Conservation (phyloP, 2,113 vertebrate species). For the Lepidothrix coronata region DNA sequence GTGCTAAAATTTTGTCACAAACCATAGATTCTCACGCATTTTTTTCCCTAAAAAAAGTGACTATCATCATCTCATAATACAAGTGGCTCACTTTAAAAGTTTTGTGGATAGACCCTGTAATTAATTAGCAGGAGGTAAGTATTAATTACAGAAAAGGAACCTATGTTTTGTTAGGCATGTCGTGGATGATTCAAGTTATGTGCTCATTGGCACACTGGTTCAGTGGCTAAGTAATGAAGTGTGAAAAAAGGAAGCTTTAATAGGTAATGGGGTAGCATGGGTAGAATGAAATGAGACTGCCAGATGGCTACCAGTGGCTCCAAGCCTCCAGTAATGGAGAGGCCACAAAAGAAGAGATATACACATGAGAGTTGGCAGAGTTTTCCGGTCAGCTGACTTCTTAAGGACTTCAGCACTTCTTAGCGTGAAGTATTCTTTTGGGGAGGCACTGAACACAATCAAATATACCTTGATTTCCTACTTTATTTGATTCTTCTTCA, state of each 20-base stretch:
- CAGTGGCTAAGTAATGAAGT: neutral
- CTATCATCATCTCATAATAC: neutral
- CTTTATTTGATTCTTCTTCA: slow-evolving; percentile 30
- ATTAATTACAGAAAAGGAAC: slow-evolving; percentile 1
- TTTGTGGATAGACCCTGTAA: neutral
- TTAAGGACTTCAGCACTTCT: neutral
- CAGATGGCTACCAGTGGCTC: neutral
- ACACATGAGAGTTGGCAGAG: neutral
- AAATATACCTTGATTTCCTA: slow-evolving; percentile 19
- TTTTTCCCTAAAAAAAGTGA: neutral
- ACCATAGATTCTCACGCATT: neutral
- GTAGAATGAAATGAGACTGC: neutral
- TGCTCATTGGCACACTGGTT: neutral
- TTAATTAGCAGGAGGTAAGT: neutral
- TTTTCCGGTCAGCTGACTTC: neutral
- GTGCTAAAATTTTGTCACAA: neutral
- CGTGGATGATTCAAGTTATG: neutral
- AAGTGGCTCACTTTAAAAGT: neutral
- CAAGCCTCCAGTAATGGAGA: neutral
- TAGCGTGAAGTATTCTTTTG: neutral
- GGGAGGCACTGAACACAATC: neutral
- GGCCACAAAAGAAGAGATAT: neutral
- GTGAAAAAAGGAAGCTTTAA: neutral
- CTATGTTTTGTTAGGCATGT: neutral
- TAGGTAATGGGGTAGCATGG: neutral